A percentile compares a stretch with the other conserved stretches of the same genome.
Evolutionary conservation across 2,113 vertebrate genomes (phyloP).

Genomic region (Ageneiosus marmoratus): DNA sequence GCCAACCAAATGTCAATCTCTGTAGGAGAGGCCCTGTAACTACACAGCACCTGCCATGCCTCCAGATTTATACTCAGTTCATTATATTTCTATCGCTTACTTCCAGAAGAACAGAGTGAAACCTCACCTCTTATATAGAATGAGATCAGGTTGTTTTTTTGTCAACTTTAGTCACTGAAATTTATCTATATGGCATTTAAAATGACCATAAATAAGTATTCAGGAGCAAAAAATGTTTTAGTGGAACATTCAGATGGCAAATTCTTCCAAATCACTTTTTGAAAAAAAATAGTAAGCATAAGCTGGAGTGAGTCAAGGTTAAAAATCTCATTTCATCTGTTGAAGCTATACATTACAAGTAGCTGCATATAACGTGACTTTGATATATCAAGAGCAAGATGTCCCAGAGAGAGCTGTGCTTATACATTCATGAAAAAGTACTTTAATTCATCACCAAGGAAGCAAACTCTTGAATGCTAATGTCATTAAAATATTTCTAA

Average conservation of each 20-base stretch:
- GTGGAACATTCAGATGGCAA: neutral
- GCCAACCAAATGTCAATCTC: constrained; percentile 27
- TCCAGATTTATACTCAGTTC: constrained; percentile 8
- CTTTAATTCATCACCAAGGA: too few species aligned
- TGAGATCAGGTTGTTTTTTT: neutral
- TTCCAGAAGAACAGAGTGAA: constrained; percentile 8
- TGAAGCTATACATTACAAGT: constrained; percentile 12
- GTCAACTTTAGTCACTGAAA: neutral
- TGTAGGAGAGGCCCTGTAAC: neutral
- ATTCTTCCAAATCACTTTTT: neutral
- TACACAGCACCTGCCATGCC: neutral
- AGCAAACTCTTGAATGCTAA: neutral
- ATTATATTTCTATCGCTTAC: neutral
- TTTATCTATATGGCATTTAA: neutral
- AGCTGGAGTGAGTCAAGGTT: neutral
- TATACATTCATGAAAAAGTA: neutral
- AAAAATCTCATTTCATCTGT: neutral
- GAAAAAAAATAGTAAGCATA: neutral
- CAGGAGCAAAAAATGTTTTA: neutral
- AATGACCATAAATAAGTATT: neutral
- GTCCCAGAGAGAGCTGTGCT: neutral
- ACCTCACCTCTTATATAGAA: neutral
- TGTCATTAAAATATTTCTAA: neutral
- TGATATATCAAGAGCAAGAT: constrained; percentile 4
- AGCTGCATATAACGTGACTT: neutral